Base-by-base conservation (phyloP, 2,888 invertebrate species). In the Chaetogeoica ovagalla region DNA sequence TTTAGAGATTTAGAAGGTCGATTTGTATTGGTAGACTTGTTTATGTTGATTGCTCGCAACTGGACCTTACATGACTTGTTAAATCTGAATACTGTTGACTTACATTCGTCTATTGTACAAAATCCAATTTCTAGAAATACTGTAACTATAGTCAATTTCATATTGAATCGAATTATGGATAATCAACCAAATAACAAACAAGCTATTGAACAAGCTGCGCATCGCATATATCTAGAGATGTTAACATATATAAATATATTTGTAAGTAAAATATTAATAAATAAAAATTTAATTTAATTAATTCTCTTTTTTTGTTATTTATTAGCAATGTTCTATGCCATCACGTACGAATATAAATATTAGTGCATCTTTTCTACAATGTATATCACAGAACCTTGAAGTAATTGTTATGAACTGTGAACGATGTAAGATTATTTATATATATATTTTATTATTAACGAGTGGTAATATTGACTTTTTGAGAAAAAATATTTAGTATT, bases 211-310 rank as follows among this genome's bases (percentile, higher is more conserved):
- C 77, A 81, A 52, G 82, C 83, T 43, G 77, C 81, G 13, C 81
- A 81, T 55, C 81, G 82, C 11, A 68, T 83, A 55, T 82, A 82
- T 82, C 8, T 55, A 55, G 83, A 83, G 55, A 66, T 83, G 1
- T 52, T 79, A 8, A 77, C 82, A 52, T 81, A 81, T 43, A 81
- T 83, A 30, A 73, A 81, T 48, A 69, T 82, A 23, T 66, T 83
- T 19, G 83, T 83, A 73, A 81, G 82, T 63, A 19, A n/a, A 60
- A 13, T 37, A 5, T 37, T 30, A 13, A 30, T 43, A 1, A 59
- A 17, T 62, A 1, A 21, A 7, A 59, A 37, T 15, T 55, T 0
- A 15, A 17, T 72, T 62, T 63, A 73, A 13, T 66, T 66, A 17
- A 37, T 62, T 11, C 4, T 55, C 55, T 8, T 57, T 66, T 23